Conservation (phyloP, 2,888 invertebrate genomes). For the Hecatera dysodea region DNA sequence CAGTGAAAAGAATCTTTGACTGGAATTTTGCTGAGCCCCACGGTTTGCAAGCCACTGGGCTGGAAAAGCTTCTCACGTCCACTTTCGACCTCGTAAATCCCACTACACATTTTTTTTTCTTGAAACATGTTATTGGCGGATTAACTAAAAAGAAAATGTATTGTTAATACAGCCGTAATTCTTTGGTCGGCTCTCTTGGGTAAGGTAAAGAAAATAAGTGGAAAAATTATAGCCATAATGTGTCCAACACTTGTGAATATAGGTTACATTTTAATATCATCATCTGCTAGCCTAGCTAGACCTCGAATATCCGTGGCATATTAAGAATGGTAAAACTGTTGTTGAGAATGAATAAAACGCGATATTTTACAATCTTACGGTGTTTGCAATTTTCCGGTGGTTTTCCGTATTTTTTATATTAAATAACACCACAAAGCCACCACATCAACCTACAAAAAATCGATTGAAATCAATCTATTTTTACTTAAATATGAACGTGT, state of each 20-base stretch:
- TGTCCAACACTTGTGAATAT: background rate
- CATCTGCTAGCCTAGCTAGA: too few relatives aligned
- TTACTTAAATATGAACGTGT: background rate
- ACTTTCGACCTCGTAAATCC: conserved; percentile 43
- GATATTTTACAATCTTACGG: too few relatives aligned
- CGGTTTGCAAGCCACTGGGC: conserved; percentile 65
- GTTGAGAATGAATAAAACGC: too few relatives aligned
- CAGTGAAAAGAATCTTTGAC: conserved; percentile 72
- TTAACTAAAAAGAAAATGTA: background rate
- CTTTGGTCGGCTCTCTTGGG: background rate
- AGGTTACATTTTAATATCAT: too few relatives aligned
- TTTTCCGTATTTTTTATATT: too few relatives aligned
- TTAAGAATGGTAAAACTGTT: too few relatives aligned
- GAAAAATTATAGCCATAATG: background rate
- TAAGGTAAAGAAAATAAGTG: background rate
- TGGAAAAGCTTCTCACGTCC: conserved; percentile 65
- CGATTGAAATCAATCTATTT: background rate
- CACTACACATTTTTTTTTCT: conserved; percentile 45
- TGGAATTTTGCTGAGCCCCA: conserved; percentile 69
- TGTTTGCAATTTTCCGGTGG: too few relatives aligned
- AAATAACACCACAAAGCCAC: too few relatives aligned
- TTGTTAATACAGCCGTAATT: background rate
- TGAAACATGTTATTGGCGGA: background rate
- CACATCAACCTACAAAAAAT: too few relatives aligned
- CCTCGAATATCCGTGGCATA: too few relatives aligned